Conservation (phyloP, 2,888 invertebrate genomes). For the Parascotia fuliginaria region DNA sequence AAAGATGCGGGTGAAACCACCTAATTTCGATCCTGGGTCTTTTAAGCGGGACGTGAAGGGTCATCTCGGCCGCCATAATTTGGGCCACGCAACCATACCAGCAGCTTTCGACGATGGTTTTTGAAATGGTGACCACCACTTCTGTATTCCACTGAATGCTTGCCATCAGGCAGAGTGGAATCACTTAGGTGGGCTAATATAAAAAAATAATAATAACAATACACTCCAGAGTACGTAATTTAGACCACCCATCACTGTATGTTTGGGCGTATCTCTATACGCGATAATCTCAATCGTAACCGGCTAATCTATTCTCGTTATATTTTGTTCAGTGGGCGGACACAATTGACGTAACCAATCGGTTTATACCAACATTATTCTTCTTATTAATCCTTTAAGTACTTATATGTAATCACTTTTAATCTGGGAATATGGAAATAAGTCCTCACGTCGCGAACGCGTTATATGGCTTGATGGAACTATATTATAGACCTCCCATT, state of each 20-base stretch:
- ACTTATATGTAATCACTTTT: slow-evolving; percentile 41
- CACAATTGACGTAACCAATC: slow-evolving; percentile 56
- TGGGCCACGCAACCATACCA: no score
- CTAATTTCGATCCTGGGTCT: no score
- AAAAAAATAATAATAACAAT: neutral
- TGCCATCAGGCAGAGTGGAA: no score
- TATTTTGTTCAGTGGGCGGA: slow-evolving; percentile 66
- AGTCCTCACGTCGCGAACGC: slow-evolving; percentile 33
- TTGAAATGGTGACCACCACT: no score
- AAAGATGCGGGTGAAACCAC: no score
- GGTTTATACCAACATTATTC: slow-evolving; percentile 40
- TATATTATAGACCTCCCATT: slow-evolving; percentile 14
- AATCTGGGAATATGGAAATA: slow-evolving; percentile 44
- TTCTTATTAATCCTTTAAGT: slow-evolving; percentile 39
- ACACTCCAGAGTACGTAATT: slow-evolving; percentile 6
- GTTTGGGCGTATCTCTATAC: slow-evolving; percentile 65
- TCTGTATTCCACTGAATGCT: no score
- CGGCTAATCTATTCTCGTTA: slow-evolving; percentile 76
- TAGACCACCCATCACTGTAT: slow-evolving; percentile 45
- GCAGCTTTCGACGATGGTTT: no score
- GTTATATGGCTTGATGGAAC: slow-evolving; percentile 6
- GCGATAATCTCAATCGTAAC: slow-evolving; percentile 69
- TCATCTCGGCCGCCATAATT: no score
- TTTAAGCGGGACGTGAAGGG: no score
- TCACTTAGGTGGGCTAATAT: neutral